Base-by-base conservation (phyloP, 2,888 invertebrate species). In the Drosophila stalkeri region DNA sequence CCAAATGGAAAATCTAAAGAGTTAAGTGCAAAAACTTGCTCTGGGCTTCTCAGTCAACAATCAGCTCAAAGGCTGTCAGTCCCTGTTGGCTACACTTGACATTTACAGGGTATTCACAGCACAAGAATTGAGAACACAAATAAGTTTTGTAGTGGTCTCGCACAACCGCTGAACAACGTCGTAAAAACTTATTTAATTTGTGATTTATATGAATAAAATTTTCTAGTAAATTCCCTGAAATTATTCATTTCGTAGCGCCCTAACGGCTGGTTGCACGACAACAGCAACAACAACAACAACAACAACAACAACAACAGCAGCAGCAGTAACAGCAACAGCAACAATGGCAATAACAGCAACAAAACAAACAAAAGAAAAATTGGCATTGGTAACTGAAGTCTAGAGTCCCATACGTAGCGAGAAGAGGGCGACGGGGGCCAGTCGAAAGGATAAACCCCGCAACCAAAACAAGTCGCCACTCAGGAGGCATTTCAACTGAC, bases 121-220 rank as follows among this genome's bases (percentile, higher is more conserved):
- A 64, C 54, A 52, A 57, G 66, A 70, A 72, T 57, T 51, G 78
- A 54, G 81, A 85, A 70, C 83, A 85, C 81, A 87, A 89, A 79
- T 87, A 86, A 87, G 85, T 89, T 82, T 73, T 76, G 87, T 84
- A 84, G 85, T 89, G 87, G 82, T 72, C 75, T 72, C 73, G 82
- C 72, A 86, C 72, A 86, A 80, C 86, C 89, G 82, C 87, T 81
- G 89, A 86, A 89, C 86, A 86, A 86, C 75, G 87, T 86, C 86
- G 86, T 86, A 86, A 86, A 86, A 86, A 86, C 86, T 86, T 86
- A 86, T 86, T 86, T 86, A 86, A 86, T 86, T 86, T 86, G 86
- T 86, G 86, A 86, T 86, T 86, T 86, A 86, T 86, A 89, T 86
- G 86, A 86, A 86, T 86, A 86, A 89, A 86, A 89, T 82, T 90